Conservation (phyloP, 2,888 invertebrate genomes). For the Agrypnus murinus region DNA sequence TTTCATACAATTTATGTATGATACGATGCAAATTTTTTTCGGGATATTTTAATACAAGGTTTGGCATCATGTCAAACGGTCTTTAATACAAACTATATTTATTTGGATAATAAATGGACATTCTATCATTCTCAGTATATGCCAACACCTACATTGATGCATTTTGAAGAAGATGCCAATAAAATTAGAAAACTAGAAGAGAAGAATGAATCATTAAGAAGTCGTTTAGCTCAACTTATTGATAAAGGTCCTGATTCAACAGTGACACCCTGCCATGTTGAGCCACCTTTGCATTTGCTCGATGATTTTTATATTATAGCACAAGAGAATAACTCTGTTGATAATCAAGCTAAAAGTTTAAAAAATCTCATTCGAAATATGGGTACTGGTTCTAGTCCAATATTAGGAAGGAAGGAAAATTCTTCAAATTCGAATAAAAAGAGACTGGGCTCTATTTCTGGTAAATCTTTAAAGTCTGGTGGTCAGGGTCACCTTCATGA, state of each 20-base stretch:
- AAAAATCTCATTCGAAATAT: slow-evolving; percentile 88
- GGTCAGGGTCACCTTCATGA: slow-evolving; percentile 34
- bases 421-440: slow-evolving; percentile 72
- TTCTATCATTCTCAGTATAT: slow-evolving; percentile 78
- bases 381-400: slow-evolving; percentile 85
- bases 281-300: slow-evolving; percentile 86
- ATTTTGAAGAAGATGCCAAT: slow-evolving; percentile 89
- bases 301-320: slow-evolving; percentile 95
- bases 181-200: slow-evolving; percentile 88
- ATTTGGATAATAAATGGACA: neutral
- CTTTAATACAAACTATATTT: neutral
- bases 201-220: slow-evolving; percentile 83
- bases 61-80: no score
- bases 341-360: slow-evolving; percentile 84
- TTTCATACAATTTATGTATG: no score
- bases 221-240: slow-evolving; percentile 73
- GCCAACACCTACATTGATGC: slow-evolving; percentile 89
- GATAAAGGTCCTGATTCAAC: slow-evolving; percentile 67
- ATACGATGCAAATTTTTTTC: neutral
- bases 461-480: slow-evolving; percentile 41
- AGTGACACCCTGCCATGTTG: slow-evolving; percentile 78
- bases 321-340: slow-evolving; percentile 77
- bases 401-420: slow-evolving; percentile 81
- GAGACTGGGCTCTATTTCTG: slow-evolving; percentile 58
- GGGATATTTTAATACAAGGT: slow-evolving; percentile 2